Evolutionary conservation across 2,113 vertebrate species (phyloP), one percentile per base, ranked within the genome.

Genomic region (Erinaceus europaeus): DNA sequence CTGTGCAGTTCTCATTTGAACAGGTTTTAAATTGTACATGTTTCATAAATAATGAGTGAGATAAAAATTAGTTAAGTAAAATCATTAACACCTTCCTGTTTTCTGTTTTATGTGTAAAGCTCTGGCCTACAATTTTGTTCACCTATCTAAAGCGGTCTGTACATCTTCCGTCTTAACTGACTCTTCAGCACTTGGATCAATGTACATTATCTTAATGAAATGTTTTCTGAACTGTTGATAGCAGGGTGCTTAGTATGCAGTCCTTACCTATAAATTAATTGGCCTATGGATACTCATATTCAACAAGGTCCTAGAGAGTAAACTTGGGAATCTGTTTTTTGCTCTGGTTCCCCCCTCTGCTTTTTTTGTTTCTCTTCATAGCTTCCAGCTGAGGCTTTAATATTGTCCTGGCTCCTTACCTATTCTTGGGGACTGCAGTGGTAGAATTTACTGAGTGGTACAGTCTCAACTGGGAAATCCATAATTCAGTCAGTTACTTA

Each of bases 91-190:
- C 62, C 0, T 32, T n/a, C n/a, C 61, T 71, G 23, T 81, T 89
- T 76, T 55, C 23, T 57, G 78, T 59, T 86, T 83, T 86, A 36
- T 50, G 15, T 38, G 6, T 77, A 21, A 59, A 42, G 23, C 64
- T 77, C 79, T 89, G 46, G 68, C 42, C 17, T 90, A 50, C 6
- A 78, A 78, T 74, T 83, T 82, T 20, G 57, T 36, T 90, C 15
- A 81, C 4, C 1, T 27, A 61, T 57, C 53, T 77, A 9, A 6
- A 81, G 4, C 76, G 8, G 2, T 32, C 4, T 21, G 32, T 75
- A 23, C 61, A 83, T 86, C 36, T 52, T 75, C 5, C n/a, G 9
- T 55, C 78, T 42, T 40, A 34, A 67, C 25, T 50, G 59, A 74
- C 48, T 21, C 4, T n/a, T 61, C 59, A 65, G 9, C 44, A 61